A percentile compares a stretch with the other conserved stretches of the same genome.
phyloP scores from a whole-genome alignment of 2,888 invertebrate genomes.

The Zeuzera pyrina region DNA sequence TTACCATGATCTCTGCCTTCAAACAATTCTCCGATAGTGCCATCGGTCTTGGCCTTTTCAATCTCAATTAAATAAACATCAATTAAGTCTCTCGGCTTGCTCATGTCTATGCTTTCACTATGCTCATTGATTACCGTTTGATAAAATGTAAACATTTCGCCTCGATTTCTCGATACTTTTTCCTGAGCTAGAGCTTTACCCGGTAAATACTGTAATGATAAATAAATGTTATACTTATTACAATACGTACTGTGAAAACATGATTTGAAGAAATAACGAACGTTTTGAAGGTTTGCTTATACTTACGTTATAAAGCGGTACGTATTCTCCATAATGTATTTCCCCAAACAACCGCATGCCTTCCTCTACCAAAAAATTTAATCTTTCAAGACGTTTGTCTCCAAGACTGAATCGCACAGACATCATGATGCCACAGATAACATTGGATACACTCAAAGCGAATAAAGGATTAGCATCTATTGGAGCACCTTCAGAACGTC shows the following conservation, averaged over 20 bases:
- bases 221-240: slow-evolving; percentile 7
- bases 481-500: slow-evolving; percentile 76
- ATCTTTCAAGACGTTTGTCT: slow-evolving; percentile 82
- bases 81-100: slow-evolving; percentile 85
- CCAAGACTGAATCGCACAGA: slow-evolving; percentile 86
- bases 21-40: slow-evolving; percentile 80
- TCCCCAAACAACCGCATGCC: slow-evolving; percentile 91
- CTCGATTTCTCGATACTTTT: slow-evolving; percentile 79
- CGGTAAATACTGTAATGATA: slow-evolving; percentile 71
- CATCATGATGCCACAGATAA: slow-evolving; percentile 93
- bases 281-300: slow-evolving; percentile 1
- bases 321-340: slow-evolving; percentile 86
- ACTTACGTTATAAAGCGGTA: slow-evolving; percentile 81
- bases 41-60: slow-evolving; percentile 84
- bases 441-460: slow-evolving; percentile 89
- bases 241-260: background rate
- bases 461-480: slow-evolving; percentile 83
- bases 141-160: slow-evolving; percentile 89
- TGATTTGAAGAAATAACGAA: background rate
- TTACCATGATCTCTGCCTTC: slow-evolving; percentile 90
- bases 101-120: slow-evolving; percentile 80
- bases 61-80: slow-evolving; percentile 91
- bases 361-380: slow-evolving; percentile 91
- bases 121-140: slow-evolving; percentile 89
- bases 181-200: slow-evolving; percentile 75